phyloP scores from a whole-genome alignment of 1,140 invertebrate species.

The Ceratina calcarata region DNA sequence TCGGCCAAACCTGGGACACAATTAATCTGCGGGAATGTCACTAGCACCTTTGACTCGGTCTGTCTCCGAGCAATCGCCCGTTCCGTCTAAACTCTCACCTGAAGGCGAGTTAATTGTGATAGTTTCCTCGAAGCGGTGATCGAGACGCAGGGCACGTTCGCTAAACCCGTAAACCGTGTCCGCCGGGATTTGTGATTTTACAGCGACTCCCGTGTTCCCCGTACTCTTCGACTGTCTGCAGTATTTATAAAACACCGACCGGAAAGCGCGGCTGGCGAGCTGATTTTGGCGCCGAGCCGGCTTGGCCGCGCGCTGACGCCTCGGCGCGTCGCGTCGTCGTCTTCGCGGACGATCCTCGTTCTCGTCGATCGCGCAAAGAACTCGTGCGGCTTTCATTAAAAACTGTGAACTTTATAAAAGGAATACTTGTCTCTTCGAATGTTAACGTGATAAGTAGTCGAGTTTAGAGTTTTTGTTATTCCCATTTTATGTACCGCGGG shows the following conservation, averaged over 20 bases:
- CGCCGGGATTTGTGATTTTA: slow-evolving; percentile 51
- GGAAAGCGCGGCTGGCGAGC: slow-evolving; percentile 77
- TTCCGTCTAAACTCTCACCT: too few species aligned
- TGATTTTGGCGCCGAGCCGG: slow-evolving; percentile 79
- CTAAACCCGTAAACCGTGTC: slow-evolving; percentile 3
- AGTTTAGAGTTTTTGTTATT: not conserved
- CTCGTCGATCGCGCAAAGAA: not conserved
- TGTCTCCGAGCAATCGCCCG: too few species aligned
- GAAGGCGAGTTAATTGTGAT: too few species aligned
- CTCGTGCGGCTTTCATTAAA: not conserved
- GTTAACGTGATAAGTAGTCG: not conserved
- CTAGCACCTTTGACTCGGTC: not conserved
- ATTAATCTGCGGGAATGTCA: slow-evolving; percentile 48
- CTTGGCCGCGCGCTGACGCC: slow-evolving; percentile 69
- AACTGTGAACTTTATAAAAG: too few species aligned
- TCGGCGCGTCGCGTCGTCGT: slow-evolving; percentile 37
- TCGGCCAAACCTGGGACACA: slow-evolving; percentile 14
- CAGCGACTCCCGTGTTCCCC: slow-evolving; percentile 61
- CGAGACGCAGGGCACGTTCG: not conserved
- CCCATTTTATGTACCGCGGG: too few species aligned
- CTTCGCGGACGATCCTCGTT: slow-evolving; percentile 34
- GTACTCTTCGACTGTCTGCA: slow-evolving; percentile 75
- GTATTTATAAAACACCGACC: slow-evolving; percentile 82
- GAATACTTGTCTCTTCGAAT: not conserved
- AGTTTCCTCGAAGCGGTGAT: too few species aligned